phyloP scores from a whole-genome alignment of 2,888 invertebrate species.

The Lamproptera curius region DNA sequence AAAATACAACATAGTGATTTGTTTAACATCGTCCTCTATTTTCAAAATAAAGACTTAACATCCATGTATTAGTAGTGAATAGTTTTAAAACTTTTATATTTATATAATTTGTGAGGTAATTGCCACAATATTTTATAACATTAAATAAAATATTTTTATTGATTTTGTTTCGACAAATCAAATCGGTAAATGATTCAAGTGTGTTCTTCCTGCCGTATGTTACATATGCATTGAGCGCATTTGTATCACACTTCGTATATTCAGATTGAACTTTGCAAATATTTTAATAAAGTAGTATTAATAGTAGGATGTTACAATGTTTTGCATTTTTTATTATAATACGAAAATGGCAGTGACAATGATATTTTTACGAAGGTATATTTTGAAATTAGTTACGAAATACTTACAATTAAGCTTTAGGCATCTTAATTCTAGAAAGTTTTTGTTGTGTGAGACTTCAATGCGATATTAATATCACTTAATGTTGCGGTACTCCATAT shows the following conservation, averaged over 20 bases:
- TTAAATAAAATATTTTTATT: neutral
- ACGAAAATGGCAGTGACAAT: conserved; percentile 17
- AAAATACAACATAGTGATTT: neutral
- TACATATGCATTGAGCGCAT: no score
- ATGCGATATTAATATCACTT: conserved; percentile 1
- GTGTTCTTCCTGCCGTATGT: no score
- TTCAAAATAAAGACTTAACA: neutral
- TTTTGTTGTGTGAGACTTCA: neutral
- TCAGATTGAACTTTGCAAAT: no score
- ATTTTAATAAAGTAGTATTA: no score
- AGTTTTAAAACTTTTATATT: no score
- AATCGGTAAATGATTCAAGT: neutral
- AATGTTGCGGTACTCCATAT: neutral
- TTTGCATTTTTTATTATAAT: conserved; percentile 19
- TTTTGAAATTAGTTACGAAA: neutral
- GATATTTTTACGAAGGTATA: neutral
- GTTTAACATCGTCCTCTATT: neutral
- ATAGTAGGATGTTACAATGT: no score
- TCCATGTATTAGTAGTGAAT: neutral
- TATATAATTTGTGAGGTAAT: conserved; percentile 4
- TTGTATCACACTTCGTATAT: no score
- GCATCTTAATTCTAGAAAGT: conserved; percentile 10
- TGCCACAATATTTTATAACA: neutral
- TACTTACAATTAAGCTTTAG: conserved; percentile 5
- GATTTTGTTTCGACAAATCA: neutral